A percentile compares a stretch with the other conserved stretches of the same genome.
Evolutionary conservation across 1,140 invertebrate species (phyloP).

Genomic region (Drosophila erecta): DNA sequence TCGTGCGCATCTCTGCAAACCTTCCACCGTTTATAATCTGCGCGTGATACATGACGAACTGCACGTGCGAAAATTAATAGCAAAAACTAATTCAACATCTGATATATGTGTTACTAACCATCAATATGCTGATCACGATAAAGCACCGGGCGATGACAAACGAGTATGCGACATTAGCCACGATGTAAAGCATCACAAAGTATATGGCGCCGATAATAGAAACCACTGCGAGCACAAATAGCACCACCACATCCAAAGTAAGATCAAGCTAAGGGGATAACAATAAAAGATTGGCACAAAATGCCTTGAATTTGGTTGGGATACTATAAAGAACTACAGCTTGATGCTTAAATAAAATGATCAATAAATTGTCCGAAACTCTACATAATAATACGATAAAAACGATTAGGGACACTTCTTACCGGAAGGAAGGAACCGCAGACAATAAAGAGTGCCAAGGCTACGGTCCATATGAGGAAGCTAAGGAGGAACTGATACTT

Average conservation of each 20-base stretch:
- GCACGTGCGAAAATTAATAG: background rate
- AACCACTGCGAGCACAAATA: constrained; percentile 46
- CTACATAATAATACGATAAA: too few species aligned
- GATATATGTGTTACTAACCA: constrained; percentile 15
- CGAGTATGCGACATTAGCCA: constrained; percentile 40
- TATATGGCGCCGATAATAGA: constrained; percentile 51
- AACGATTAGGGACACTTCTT: background rate
- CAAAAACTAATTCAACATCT: background rate
- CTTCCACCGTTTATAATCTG: constrained; percentile 66
- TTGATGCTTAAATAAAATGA: too few species aligned
- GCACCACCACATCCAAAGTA: constrained; percentile 53
- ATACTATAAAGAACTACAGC: too few species aligned
- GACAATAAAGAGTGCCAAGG: constrained; percentile 30
- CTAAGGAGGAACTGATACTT: constrained; percentile 31
- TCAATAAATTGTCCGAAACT: too few species aligned
- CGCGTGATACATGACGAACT: constrained; percentile 70
- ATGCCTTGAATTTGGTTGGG: too few species aligned
- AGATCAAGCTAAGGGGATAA: constrained; percentile 36
- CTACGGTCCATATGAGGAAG: constrained; percentile 30
- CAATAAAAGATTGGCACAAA: background rate
- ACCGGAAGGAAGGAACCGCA: constrained; percentile 44
- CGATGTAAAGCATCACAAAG: constrained; percentile 57
- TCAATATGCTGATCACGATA: constrained; percentile 30
- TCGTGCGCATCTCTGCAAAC: constrained; percentile 61
- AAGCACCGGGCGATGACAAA: constrained; percentile 32